Base-by-base conservation (phyloP, 2,113 vertebrate genomes). In the Tursiops truncatus region DNA sequence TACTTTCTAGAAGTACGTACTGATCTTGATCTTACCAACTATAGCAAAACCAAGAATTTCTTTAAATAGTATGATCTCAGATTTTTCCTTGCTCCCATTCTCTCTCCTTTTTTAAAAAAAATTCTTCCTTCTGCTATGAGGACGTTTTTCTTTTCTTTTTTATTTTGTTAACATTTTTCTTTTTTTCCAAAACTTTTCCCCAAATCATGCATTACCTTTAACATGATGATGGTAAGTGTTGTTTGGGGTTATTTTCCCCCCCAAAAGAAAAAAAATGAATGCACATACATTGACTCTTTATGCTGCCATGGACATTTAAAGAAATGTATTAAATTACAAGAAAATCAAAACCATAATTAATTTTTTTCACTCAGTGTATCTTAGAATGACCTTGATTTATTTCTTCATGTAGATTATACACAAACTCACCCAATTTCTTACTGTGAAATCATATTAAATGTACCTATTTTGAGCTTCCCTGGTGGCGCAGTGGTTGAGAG, bases 381-480 rank as follows among this genome's bases (percentile, higher is more conserved):
- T 85, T 91, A 60, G 9, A 90, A 73, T 93, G 58, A 83, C 70
- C 31, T 91, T 47, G 15, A 74, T 79, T 91, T 41, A 87, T 91
- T 86, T 86, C 25, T 93, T 60, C 70, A 38, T 89, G 8, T 77
- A 53, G 50, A 36, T 85, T 25, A 50, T 83, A 18, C 17, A 60
- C 36, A 63, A 83, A 56, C 8, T 63, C 20, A 65, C 38, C n/a
- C 36, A 90, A 0, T 80, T 65, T 92, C 31, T 77, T 71, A 47
- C 10, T 95, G 17, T 80, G 58, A 91, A 95, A 36, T 58, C 89
- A 63, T 65, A 65, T 18, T 93, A n/a, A 76, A 60, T 47, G 6
- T 85, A 74, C 8, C 8, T 85, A 53, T 91, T 95, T 88, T 95
- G 44, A 2, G 44, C 44, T 47, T 47, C 44, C 44, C 44, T 47